phyloP scores from a whole-genome alignment of 2,888 invertebrate genomes.

The Andrena praecox region DNA sequence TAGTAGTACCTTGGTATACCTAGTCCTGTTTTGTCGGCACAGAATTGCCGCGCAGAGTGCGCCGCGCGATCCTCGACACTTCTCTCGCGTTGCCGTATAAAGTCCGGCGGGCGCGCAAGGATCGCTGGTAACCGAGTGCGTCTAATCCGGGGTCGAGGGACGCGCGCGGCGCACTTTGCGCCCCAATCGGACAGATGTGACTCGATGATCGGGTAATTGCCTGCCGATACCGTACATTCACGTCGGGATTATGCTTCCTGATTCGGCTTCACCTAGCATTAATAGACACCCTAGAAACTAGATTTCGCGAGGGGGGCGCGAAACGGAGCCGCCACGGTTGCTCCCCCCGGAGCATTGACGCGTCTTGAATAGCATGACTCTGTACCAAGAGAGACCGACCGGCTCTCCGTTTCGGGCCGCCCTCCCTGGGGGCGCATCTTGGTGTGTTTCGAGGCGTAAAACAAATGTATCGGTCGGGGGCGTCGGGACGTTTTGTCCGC shows the following conservation, averaged over 20 bases:
- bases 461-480: constrained; percentile 51
- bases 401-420: constrained; percentile 42
- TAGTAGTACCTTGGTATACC: constrained; percentile 62
- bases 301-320: constrained; percentile 43
- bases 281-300: constrained; percentile 67
- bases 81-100: background rate
- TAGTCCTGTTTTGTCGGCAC: constrained; percentile 60
- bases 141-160: background rate
- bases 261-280: constrained; percentile 71
- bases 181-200: constrained; percentile 45
- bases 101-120: background rate
- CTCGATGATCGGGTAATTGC: constrained; percentile 62
- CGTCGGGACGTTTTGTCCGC: constrained; percentile 42
- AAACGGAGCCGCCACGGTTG: constrained; percentile 10
- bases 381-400: background rate
- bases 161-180: constrained; percentile 26
- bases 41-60: constrained; percentile 30
- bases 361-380: background rate
- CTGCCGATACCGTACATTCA: constrained; percentile 59
- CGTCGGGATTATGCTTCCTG: constrained; percentile 63
- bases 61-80: background rate
- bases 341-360: background rate
- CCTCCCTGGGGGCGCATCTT: constrained; percentile 61
- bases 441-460: constrained; percentile 43
- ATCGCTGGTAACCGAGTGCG: background rate